Evolutionary conservation across 1,140 invertebrate genomes (phyloP).

Genomic region (Laupala kohalensis): DNA sequence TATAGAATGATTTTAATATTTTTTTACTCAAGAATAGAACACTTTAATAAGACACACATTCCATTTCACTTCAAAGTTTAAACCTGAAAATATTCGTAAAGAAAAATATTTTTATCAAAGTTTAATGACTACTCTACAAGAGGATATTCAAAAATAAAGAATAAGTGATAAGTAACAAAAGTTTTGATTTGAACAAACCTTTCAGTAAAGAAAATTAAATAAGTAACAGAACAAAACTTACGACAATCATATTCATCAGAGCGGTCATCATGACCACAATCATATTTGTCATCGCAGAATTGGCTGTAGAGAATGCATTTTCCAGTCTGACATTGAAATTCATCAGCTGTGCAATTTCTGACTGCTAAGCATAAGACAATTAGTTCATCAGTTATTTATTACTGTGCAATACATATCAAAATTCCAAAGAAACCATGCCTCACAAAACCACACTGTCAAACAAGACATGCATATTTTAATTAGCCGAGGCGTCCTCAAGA

Average conservation of each 20-base stretch:
- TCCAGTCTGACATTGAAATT: conserved; percentile 4
- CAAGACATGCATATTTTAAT: neutral
- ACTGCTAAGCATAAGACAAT: neutral
- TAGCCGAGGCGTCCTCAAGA: no score
- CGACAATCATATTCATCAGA: conserved; percentile 57
- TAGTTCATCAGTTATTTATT: neutral
- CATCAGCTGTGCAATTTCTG: neutral
- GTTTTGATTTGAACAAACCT: neutral
- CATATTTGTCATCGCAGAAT: neutral
- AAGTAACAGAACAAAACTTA: conserved; percentile 1
- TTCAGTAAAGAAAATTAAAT: neutral
- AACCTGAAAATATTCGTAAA: neutral
- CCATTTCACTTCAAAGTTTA: no score
- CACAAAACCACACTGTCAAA: neutral
- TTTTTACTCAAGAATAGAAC: no score
- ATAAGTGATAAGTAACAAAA: neutral
- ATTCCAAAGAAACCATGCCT: neutral
- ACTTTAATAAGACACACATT: no score
- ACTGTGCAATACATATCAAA: no score
- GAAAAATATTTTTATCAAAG: no score
- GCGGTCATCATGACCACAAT: conserved; percentile 31
- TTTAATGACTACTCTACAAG: neutral
- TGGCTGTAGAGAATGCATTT: conserved; percentile 4
- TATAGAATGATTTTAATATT: no score
- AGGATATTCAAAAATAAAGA: neutral